phyloP scores from a whole-genome alignment of 2,888 invertebrate genomes.

The Philereme vetulata region DNA sequence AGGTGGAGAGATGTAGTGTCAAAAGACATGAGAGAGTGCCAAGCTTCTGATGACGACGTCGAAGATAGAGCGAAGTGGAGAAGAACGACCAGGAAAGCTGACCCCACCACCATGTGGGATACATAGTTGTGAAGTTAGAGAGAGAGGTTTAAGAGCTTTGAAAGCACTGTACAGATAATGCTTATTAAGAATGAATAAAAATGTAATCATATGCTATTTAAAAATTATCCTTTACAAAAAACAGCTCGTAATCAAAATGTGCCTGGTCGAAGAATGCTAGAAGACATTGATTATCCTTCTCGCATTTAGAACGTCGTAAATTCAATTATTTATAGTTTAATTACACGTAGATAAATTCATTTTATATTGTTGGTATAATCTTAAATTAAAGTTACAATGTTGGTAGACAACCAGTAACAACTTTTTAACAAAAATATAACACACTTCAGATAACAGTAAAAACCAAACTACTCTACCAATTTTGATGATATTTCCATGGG shows the following conservation, averaged over 20 bases:
- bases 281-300: conserved; percentile 18
- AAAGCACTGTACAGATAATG: too few relatives aligned
- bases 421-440: background rate
- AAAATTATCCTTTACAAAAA: conserved; percentile 11
- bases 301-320: conserved; percentile 33
- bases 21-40: too few relatives aligned
- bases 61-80: too few relatives aligned
- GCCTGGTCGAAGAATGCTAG: conserved; percentile 16
- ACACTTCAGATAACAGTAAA: too few relatives aligned
- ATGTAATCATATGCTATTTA: conserved; percentile 5
- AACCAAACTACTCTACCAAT: too few relatives aligned
- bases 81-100: too few relatives aligned
- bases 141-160: too few relatives aligned
- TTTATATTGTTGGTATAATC: conserved; percentile 23
- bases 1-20: too few relatives aligned
- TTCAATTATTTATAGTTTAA: conserved; percentile 29
- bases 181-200: background rate
- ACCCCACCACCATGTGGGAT: too few relatives aligned
- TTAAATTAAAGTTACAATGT: conserved; percentile 29
- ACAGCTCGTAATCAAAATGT: conserved; percentile 16
- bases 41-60: too few relatives aligned
- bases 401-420: background rate
- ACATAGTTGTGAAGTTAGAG: too few relatives aligned
- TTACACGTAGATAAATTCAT: conserved; percentile 25
- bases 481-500: too few relatives aligned